Evolutionary conservation across 2,888 invertebrate genomes (phyloP), one percentile per base, ranked within the genome.

Genomic region (Mesorhabditis spiculigera): DNA sequence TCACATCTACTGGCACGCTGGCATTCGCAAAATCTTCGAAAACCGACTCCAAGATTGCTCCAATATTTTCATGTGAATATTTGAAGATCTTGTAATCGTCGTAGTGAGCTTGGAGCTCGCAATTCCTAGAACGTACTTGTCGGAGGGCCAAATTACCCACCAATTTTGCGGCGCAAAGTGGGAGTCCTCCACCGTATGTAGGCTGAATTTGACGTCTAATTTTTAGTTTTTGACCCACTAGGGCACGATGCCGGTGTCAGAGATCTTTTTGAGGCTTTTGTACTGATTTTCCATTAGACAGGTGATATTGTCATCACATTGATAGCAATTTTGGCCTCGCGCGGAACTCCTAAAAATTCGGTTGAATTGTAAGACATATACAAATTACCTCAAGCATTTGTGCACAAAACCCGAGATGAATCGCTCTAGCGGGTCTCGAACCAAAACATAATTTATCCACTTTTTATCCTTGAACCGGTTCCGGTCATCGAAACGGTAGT

Each of bases 231-330:
- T 50, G n/a, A 50, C n/a, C 8, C 2, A 50, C 10, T 50, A 13
- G 58, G 58, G n/a, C 58, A 50, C n/a, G 8, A 50, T 50, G 10
- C 58, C n/a, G n/a, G 8, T 50, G n/a, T 50, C n/a, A 3, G 58
- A 50, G 10, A 50, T 50, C 10, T 10, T 50, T 3, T 50, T 50
- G 10, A 50, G n/a, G n/a, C 58, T 50, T 50, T 50, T 10, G n/a
- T 50, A 50, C n/a, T 50, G 58, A 13, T 50, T 50, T 50, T 50
- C 58, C 58, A 50, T 50, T 50, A 50, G 10, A 50, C 58, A 50
- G 0, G 58, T 50, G 58, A 50, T 50, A 50, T 50, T 50, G 2
- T 50, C 58, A n/a, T 50, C 58, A 50, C 58, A 50, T 50, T n/a
- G 10, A 50, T 50, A 50, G n/a, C 58, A 50, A 28, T 28, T 28